Evolutionary conservation across 2,888 invertebrate species (phyloP), one percentile per base, ranked within the genome.

Genomic region (Cantharis nigra): DNA sequence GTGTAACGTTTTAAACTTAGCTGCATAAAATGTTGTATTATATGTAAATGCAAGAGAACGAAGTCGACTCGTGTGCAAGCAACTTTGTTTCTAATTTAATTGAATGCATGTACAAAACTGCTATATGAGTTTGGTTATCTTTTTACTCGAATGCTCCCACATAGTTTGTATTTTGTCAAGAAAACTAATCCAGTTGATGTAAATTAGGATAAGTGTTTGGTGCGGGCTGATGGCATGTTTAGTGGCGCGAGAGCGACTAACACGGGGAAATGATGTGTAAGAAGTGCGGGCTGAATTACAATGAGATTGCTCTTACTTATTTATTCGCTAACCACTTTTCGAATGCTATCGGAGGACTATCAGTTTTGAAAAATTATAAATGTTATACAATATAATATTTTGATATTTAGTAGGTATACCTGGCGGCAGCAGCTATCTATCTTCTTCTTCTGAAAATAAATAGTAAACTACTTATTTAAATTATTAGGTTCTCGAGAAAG

Each of bases 211-310:
- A 84, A 84, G 81, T 82, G 81, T 72, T 79, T 79, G 80, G 79
- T 80, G 80, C 82, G 82, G 83, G 82, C 81, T 79, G 78, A 81
- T 80, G 78, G 82, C 81, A 82, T 80, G 81, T 79, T 77, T 79
- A 78, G 78, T 79, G 81, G 78, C 75, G 79, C 79, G 75, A 79
- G 80, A 71, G 71, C 84, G 85, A 84, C 84, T 89, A 88, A 89
- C 86, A 83, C 87, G 87, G 83, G 83, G 87, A 88, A 89, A 89
- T 89, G 89, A 88, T 86, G 87, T 88, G 88, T 86, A 85, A 87
- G 87, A 87, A 86, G 85, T 86, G 86, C 87, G 86, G 83, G 84
- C 83, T 82, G 86, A 85, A 87, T 87, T 82, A 84, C 83, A 82
- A 84, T 80, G 81, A 79, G 72, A 78, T 76, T 78, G 67, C 78